These are phyloP conservation scores for Chromobotia macracanthus DNA, from an alignment of 2,797 vertebrate genomes.

Conservation along the genomic window DNA sequence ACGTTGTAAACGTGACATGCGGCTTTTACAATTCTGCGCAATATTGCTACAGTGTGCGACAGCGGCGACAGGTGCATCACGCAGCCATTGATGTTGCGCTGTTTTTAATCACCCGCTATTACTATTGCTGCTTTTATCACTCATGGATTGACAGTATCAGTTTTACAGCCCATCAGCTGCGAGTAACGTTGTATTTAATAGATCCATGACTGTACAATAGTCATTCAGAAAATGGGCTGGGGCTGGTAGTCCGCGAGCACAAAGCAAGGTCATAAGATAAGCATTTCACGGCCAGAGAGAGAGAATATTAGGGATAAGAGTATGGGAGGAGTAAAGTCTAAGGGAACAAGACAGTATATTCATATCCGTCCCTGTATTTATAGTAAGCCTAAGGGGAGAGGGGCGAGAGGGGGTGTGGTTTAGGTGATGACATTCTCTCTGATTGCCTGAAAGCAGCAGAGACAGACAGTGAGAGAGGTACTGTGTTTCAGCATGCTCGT, in stretches of 20 bases:
- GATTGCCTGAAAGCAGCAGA: slow-evolving; percentile 62
- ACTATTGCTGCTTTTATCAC: slow-evolving; percentile 41
- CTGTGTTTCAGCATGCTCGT: slow-evolving; percentile 46
- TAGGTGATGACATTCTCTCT: slow-evolving; percentile 66
- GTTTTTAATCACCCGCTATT: slow-evolving; percentile 34
- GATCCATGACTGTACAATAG: slow-evolving; percentile 55
- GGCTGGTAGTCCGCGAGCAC: slow-evolving; percentile 52
- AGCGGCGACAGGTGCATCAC: slow-evolving; percentile 12
- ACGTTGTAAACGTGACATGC: not conserved
- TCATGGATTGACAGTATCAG: slow-evolving; percentile 32
- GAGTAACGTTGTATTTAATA: slow-evolving; percentile 22
- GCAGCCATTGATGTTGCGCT: slow-evolving; percentile 22
- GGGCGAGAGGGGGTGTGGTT: slow-evolving; percentile 71
- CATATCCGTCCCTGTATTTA: slow-evolving; percentile 84
- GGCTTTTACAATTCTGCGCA: not conserved
- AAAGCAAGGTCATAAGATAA: slow-evolving; percentile 80
- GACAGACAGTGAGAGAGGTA: slow-evolving; percentile 60
- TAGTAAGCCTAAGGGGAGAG: slow-evolving; percentile 78
- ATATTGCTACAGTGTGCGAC: not conserved
- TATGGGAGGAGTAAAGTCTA: slow-evolving; percentile 71
- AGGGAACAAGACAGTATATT: slow-evolving; percentile 82
- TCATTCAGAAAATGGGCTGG: slow-evolving; percentile 11
- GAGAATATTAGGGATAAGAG: slow-evolving; percentile 53
- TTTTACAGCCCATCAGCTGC: slow-evolving; percentile 52
- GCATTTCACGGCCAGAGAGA: slow-evolving; percentile 49